Percentiles rank a stretch among this genome's conserved stretches.
These are phyloP conservation scores for Cheilinus undulatus DNA, from an alignment of 2,113 vertebrate genomes.

Conservation along the genomic window DNA sequence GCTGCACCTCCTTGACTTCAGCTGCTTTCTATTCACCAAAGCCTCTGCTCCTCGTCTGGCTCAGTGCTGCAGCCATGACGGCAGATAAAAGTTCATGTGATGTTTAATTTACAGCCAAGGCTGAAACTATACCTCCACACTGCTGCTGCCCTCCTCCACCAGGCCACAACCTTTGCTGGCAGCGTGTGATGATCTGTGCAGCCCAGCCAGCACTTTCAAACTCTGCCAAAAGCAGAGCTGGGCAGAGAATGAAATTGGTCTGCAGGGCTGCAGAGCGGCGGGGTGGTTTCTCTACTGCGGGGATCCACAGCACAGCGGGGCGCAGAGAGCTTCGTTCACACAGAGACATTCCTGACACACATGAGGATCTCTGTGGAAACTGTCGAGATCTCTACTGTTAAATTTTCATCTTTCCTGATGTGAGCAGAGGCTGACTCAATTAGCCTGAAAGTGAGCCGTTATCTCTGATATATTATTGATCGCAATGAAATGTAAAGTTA, in stretches of 20 bases:
- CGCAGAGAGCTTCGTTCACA: conserved; percentile 2
- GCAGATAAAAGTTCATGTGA: conserved; percentile 42
- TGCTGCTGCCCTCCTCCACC: conserved; percentile 14
- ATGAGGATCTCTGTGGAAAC: conserved; percentile 53
- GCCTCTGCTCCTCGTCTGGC: conserved; percentile 17
- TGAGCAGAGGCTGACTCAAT: conserved; percentile 12
- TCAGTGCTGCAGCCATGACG: conserved; percentile 29
- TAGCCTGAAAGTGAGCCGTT: neutral
- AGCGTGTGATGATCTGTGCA: conserved; percentile 46
- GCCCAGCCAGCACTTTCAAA: conserved; percentile 33
- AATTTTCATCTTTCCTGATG: conserved; percentile 19
- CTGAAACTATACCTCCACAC: conserved; percentile 34
- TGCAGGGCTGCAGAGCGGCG: conserved; percentile 28
- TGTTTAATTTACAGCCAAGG: conserved; percentile 57
- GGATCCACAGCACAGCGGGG: conserved; percentile 42
- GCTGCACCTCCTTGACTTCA: conserved; percentile 44
- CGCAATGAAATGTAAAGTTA: neutral
- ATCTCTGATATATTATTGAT: too few species aligned
- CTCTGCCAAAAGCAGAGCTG: conserved; percentile 36
- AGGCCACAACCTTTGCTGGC: conserved; percentile 25
- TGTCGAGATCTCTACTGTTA: neutral
- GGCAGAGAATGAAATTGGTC: conserved; percentile 47
- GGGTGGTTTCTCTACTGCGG: conserved; percentile 43
- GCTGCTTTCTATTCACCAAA: conserved; percentile 37
- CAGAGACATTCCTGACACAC: conserved; percentile 55